These are phyloP conservation scores for Delia radicum DNA, from an alignment of 1,140 invertebrate species.

Conservation along the genomic window DNA sequence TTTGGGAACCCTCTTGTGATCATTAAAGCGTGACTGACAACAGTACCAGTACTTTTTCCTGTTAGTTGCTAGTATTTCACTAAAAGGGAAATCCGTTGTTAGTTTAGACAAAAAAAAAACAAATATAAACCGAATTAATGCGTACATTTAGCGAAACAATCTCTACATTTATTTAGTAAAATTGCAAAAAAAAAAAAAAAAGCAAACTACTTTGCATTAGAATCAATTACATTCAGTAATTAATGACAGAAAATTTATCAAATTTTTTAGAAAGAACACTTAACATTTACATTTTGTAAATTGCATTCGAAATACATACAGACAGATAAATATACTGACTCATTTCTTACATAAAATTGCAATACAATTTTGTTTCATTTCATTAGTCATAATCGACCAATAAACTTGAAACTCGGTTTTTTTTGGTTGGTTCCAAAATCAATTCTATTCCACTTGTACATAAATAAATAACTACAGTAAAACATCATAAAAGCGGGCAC, in stretches of 20 bases:
- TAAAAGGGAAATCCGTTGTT: conserved; percentile 18
- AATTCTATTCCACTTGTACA: too few relatives aligned
- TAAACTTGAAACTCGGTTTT: background rate
- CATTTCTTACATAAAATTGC: background rate
- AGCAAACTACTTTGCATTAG: background rate
- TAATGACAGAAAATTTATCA: background rate
- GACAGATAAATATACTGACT: background rate
- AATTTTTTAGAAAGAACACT: background rate
- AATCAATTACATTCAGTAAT: conserved; percentile 4
- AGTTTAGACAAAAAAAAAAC: background rate
- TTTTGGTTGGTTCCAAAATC: background rate
- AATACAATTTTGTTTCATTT: background rate
- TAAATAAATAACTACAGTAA: too few relatives aligned
- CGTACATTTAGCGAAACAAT: conserved; percentile 5
- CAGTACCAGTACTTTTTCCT: conserved; percentile 12
- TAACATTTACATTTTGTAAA: too few relatives aligned
- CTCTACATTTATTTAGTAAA: background rate
- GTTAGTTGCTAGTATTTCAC: conserved; percentile 6
- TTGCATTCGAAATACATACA: background rate
- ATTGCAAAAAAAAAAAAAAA: background rate
- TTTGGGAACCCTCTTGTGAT: conserved; percentile 12
- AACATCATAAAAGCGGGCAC: too few relatives aligned
- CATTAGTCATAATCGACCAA: background rate
- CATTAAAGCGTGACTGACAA: conserved; percentile 21
- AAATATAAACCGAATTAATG: background rate